phyloP scores from a whole-genome alignment of 2,888 invertebrate genomes.

The Trichacis sp. region DNA sequence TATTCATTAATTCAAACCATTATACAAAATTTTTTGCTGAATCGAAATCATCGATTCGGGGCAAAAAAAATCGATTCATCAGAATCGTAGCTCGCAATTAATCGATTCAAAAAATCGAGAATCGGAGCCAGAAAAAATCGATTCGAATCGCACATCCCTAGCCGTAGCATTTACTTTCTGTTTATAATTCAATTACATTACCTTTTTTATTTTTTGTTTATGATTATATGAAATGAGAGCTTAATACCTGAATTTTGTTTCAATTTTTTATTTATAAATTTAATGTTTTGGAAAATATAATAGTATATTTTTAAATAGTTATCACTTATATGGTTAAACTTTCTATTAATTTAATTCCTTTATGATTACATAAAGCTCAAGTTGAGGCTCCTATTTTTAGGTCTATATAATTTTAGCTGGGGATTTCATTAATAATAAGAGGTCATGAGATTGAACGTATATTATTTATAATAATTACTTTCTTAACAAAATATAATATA shows the following conservation, averaged over 20 bases:
- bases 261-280: slow-evolving; percentile 69
- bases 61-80: too few species aligned
- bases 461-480: slow-evolving; percentile 69
- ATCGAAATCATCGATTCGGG: too few species aligned
- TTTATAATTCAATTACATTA: slow-evolving; percentile 76
- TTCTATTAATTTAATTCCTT: slow-evolving; percentile 78
- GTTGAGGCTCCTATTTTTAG: slow-evolving; percentile 81
- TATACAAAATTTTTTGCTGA: too few species aligned
- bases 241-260: slow-evolving; percentile 71
- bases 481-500: slow-evolving; percentile 71
- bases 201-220: slow-evolving; percentile 72
- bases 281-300: slow-evolving; percentile 62
- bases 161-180: slow-evolving; percentile 77
- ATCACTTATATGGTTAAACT: slow-evolving; percentile 78
- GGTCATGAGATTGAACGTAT: slow-evolving; percentile 78
- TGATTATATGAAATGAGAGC: slow-evolving; percentile 11
- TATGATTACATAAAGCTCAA: slow-evolving; percentile 82
- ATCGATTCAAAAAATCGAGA: too few species aligned
- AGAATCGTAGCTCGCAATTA: too few species aligned
- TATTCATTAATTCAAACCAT: too few species aligned
- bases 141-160: too few species aligned
- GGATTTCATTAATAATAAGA: slow-evolving; percentile 79
- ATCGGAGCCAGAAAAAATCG: too few species aligned
- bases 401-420: slow-evolving; percentile 82
- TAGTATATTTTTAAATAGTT: slow-evolving; percentile 71